phyloP scores from a whole-genome alignment of 2,113 vertebrate species.

The Hippopotamus amphibius region DNA sequence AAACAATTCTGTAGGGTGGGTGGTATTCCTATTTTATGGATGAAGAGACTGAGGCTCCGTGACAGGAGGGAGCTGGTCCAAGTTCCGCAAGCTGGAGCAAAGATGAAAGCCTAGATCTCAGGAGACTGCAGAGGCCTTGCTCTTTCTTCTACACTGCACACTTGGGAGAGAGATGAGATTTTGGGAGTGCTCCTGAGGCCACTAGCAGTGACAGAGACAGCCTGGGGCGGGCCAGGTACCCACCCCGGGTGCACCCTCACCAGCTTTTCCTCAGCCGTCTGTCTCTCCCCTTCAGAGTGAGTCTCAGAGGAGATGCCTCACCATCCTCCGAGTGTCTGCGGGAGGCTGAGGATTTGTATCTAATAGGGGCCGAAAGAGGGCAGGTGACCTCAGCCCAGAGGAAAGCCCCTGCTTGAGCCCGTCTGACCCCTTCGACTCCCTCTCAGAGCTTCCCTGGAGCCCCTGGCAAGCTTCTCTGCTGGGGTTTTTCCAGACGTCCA shows the following conservation, averaged over 20 bases:
- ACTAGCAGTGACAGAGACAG: background rate
- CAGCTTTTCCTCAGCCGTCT: background rate
- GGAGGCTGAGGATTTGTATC: background rate
- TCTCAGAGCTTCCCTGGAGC: background rate
- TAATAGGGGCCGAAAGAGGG: background rate
- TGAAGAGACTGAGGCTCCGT: background rate
- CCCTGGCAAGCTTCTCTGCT: constrained; percentile 27
- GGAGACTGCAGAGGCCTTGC: background rate
- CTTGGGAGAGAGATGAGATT: background rate
- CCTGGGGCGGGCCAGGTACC: background rate
- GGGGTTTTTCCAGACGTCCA: constrained; percentile 68
- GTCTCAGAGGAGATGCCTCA: constrained; percentile 47
- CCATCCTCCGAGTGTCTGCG: background rate
- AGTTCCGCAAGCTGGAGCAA: background rate
- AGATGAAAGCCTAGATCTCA: background rate
- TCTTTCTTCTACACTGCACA: background rate
- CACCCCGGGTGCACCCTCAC: constrained; percentile 2
- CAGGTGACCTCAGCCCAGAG: background rate
- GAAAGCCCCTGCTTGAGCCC: constrained; percentile 17
- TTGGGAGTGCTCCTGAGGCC: background rate
- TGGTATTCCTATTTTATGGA: background rate
- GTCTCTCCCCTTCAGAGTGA: constrained; percentile 20
- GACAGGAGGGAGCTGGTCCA: background rate
- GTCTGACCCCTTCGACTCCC: background rate
- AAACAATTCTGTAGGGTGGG: background rate